These are phyloP conservation scores for Dipodomys ordii DNA, from an alignment of 2,113 vertebrate genomes.

Conservation along the genomic window DNA sequence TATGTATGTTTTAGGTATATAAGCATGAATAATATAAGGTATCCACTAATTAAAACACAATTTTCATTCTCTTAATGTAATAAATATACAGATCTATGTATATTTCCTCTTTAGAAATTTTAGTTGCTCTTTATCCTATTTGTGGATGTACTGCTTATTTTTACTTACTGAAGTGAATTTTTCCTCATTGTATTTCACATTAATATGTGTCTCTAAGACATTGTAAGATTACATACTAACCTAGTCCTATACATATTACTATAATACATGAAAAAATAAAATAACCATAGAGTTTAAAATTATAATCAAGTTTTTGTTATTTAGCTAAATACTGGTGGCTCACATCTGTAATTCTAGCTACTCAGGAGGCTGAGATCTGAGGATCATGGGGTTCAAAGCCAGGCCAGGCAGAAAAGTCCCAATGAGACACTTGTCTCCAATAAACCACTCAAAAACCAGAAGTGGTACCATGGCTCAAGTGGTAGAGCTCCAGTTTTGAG, in stretches of 20 bases:
- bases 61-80: not conserved
- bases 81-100: not conserved
- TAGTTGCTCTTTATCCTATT: constrained; percentile 21
- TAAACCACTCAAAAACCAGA: no score
- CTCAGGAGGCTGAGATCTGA: no score
- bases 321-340: no score
- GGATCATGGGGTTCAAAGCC: no score
- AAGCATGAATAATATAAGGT: not conserved
- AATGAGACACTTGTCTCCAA: no score
- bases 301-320: not conserved
- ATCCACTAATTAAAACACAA: not conserved
- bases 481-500: no score
- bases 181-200: not conserved
- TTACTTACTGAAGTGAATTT: not conserved
- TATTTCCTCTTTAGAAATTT: not conserved
- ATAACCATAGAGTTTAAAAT: not conserved
- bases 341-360: no score
- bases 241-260: not conserved
- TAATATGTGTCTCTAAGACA: not conserved
- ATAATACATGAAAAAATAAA: not conserved
- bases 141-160: not conserved
- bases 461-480: no score
- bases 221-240: constrained; percentile 14
- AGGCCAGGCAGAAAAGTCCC: no score
- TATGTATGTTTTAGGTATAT: not conserved